Percentiles rank a stretch among this genome's conserved stretches.
Conservation (phyloP, 2,888 invertebrate species). For the Quadriops clusia region DNA sequence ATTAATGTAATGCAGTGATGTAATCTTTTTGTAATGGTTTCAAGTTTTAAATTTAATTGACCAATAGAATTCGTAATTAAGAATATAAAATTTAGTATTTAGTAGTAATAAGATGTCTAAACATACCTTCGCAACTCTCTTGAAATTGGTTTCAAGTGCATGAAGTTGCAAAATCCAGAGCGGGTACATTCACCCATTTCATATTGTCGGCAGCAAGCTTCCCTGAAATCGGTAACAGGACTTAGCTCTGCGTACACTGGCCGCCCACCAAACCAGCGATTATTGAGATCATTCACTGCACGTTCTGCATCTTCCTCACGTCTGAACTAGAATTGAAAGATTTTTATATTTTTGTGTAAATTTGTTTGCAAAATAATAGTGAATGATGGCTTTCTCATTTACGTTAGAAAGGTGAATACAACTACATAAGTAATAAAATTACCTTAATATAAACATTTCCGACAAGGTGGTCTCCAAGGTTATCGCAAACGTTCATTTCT, state of each 20-base stretch:
- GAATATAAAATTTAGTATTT: conserved; percentile 2
- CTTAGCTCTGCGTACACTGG: conserved; percentile 97
- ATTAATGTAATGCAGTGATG: too few species aligned
- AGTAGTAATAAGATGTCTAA: too few species aligned
- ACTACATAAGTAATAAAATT: conserved; percentile 11
- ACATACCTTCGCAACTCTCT: conserved; percentile 74
- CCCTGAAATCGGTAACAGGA: conserved; percentile 97
- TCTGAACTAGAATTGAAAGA: conserved; percentile 54
- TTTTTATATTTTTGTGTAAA: neutral
- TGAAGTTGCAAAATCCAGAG: conserved; percentile 99
- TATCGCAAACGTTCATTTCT: conserved; percentile 99
- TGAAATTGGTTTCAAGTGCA: conserved; percentile 98
- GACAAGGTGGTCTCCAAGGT: conserved; percentile 94
- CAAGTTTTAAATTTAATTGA: too few species aligned
- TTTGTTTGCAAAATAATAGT: neutral
- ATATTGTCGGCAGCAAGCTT: conserved; percentile 98
- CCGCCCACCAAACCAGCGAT: conserved; percentile 97
- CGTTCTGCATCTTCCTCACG: conserved; percentile 97
- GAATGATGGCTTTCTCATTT: too few species aligned
- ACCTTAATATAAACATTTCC: conserved; percentile 99
- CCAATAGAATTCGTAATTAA: too few species aligned
- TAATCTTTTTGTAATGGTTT: too few species aligned
- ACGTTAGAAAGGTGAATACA: too few species aligned
- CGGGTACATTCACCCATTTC: conserved; percentile 99
- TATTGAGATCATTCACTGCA: conserved; percentile 92